These are phyloP conservation scores for Spea multiplicata DNA, from an alignment of 2,113 vertebrate genomes.

Conservation along the genomic window DNA sequence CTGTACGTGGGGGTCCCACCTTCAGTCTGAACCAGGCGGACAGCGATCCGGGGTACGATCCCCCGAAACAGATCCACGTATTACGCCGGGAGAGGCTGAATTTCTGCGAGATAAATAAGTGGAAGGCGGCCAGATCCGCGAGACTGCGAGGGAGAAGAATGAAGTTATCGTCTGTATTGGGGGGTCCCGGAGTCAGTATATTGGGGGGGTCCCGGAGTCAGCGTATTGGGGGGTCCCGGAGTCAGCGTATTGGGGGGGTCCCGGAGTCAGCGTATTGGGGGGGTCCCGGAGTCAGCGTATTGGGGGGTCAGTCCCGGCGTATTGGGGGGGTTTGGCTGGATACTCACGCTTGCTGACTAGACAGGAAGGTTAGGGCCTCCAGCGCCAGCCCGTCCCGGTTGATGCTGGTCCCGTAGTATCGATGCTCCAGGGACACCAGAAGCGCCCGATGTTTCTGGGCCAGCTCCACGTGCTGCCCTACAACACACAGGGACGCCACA, in stretches of 20 bases:
- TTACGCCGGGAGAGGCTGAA: constrained; percentile 67
- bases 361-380: constrained; percentile 66
- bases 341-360: constrained; percentile 81
- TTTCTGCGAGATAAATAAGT: constrained; percentile 61
- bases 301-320: not conserved
- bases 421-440: constrained; percentile 76
- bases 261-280: too few species aligned
- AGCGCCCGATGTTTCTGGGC: constrained; percentile 70
- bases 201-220: not conserved
- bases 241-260: not conserved
- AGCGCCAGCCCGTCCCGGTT: constrained; percentile 65
- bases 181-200: too few species aligned
- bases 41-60: constrained; percentile 79
- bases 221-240: not conserved
- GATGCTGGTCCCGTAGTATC: constrained; percentile 81
- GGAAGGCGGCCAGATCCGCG: constrained; percentile 68
- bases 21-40: constrained; percentile 82
- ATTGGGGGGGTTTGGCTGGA: not conserved
- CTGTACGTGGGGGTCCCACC: constrained; percentile 53
- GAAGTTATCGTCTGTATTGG: not conserved
- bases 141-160: constrained; percentile 58
- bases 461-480: constrained; percentile 78
- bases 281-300: not conserved
- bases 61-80: constrained; percentile 83
- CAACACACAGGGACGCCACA: not conserved